Conservation (phyloP, 2,888 invertebrate species). For the Ctena decussata region DNA sequence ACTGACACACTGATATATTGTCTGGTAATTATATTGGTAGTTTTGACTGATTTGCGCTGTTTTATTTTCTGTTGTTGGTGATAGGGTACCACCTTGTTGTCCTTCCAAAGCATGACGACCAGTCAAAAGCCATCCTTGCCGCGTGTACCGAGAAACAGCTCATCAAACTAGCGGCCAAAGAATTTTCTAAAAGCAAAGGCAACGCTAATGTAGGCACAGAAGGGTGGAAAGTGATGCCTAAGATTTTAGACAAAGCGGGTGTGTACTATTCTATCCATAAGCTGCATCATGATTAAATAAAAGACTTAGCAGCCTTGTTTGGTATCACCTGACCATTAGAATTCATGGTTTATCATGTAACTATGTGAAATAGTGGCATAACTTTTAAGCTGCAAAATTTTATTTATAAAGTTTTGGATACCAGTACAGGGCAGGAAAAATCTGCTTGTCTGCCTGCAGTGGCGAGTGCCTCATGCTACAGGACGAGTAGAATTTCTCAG, state of each 20-base stretch:
- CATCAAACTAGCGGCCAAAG: slow-evolving; percentile 80
- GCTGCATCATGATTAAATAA: background rate
- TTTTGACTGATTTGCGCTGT: slow-evolving; percentile 34
- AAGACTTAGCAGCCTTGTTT: background rate
- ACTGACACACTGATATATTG: background rate
- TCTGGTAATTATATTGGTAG: background rate
- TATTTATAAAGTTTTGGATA: no score
- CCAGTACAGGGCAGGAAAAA: no score
- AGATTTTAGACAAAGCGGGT: slow-evolving; percentile 14
- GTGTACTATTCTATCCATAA: no score
- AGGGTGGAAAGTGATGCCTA: background rate
- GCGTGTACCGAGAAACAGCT: slow-evolving; percentile 83
- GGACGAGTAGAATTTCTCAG: no score
- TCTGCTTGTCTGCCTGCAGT: no score
- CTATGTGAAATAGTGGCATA: no score
- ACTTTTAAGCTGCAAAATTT: no score
- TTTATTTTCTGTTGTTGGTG: slow-evolving; percentile 65
- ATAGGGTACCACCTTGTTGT: slow-evolving; percentile 83
- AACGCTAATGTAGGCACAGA: background rate
- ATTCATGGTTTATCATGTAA: no score
- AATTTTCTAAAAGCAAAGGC: slow-evolving; percentile 27
- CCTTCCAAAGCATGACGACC: slow-evolving; percentile 81
- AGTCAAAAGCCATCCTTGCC: slow-evolving; percentile 81
- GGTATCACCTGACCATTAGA: background rate
- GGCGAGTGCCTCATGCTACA: no score